These are phyloP conservation scores for Crioceris asparagi DNA, from an alignment of 2,888 invertebrate species.

Conservation along the genomic window DNA sequence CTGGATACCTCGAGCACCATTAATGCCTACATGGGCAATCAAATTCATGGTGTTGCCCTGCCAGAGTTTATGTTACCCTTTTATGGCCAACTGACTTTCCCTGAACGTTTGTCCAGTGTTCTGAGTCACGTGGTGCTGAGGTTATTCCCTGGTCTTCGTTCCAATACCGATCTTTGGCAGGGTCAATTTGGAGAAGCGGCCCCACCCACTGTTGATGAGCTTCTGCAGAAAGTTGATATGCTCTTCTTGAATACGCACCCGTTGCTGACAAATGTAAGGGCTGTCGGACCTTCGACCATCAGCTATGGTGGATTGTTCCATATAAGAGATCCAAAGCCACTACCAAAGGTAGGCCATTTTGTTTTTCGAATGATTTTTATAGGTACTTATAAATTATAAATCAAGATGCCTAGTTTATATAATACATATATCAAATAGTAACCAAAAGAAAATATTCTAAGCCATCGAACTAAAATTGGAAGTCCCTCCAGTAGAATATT, in stretches of 20 bases:
- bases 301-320: conserved; percentile 28
- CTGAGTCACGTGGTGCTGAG: conserved; percentile 8
- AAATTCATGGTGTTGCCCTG: conserved; percentile 16
- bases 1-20: conserved; percentile 11
- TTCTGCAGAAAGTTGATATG: conserved; percentile 24
- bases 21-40: conserved; percentile 19
- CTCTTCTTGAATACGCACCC: conserved; percentile 29
- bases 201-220: conserved; percentile 19
- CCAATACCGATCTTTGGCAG: conserved; percentile 8
- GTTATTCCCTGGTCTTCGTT: conserved; percentile 1
- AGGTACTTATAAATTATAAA: too few species aligned
- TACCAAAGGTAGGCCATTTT: conserved; percentile 27
- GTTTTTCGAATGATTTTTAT: too few species aligned
- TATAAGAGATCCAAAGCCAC: conserved; percentile 17
- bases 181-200: conserved; percentile 21
- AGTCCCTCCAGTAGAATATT: too few species aligned
- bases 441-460: too few species aligned
- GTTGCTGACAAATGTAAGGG: conserved; percentile 23
- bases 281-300: conserved; percentile 27
- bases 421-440: too few species aligned
- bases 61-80: conserved; percentile 19
- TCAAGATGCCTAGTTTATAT: too few species aligned
- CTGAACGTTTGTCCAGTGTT: conserved; percentile 24
- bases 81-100: conserved; percentile 28
- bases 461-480: too few species aligned